A percentile compares a stretch with the other conserved stretches of the same genome.
These are phyloP conservation scores for Aldabrachelys gigantea DNA, from an alignment of 2,113 vertebrate genomes.

Conservation along the genomic window DNA sequence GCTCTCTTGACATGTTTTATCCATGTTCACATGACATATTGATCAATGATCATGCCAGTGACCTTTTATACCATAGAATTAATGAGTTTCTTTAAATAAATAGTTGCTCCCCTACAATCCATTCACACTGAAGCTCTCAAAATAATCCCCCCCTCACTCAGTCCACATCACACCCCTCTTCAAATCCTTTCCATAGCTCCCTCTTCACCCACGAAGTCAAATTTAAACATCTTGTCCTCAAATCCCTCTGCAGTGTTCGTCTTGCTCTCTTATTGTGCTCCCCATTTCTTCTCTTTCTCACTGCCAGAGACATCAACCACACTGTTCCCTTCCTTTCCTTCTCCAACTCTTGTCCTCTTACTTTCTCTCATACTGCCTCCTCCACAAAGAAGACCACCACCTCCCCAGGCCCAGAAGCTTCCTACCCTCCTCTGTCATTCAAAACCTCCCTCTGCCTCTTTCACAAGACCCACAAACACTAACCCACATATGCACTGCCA, in stretches of 20 bases:
- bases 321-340: not conserved
- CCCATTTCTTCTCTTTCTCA: not conserved
- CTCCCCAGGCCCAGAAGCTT: not conserved
- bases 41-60: not conserved
- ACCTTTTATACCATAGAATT: conserved; percentile 20
- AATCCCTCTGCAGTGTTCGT: rapidly evolving
- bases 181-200: not conserved
- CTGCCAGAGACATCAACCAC: not conserved
- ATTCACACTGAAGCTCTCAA: rapidly evolving
- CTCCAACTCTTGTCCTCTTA: not conserved
- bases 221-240: not conserved
- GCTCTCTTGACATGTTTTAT: not conserved
- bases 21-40: not conserved
- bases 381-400: rapidly evolving
- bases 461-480: not conserved
- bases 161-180: not conserved
- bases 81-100: conserved; percentile 34
- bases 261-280: not conserved
- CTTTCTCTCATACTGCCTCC: not conserved
- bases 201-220: rapidly evolving
- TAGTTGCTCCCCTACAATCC: rapidly evolving
- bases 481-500: not conserved
- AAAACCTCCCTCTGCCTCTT: not conserved
- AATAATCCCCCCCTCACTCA: rapidly evolving
- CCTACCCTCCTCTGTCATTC: not conserved